Base-by-base conservation (phyloP, 2,113 vertebrate genomes). In the Takifugu bimaculatus region DNA sequence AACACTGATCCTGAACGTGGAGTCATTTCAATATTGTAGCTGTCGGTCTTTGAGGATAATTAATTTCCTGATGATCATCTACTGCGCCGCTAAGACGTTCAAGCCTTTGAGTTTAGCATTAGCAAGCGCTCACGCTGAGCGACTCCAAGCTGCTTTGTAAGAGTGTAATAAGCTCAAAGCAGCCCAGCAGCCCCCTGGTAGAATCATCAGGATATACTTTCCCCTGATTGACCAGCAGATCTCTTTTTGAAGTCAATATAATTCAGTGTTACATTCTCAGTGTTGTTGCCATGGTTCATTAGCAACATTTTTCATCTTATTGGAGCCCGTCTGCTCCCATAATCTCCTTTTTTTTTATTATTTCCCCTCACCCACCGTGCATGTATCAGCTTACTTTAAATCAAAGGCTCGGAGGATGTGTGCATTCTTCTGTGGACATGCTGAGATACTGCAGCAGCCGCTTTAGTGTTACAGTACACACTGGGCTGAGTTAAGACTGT, bases 71-170 rank as follows among this genome's bases (percentile, higher is more conserved):
- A 72, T 82, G 74, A 60, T 75, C 67, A 65, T 75, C 74, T 68
- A 10, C 66, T 72, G 71, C 43, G 64, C 62, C 60, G 60, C 65
- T 79, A 66, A 68, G 75, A 72, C 79, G 65, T 75, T 13, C 35
- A 70, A 69, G 54, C 67, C 68, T 82, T 75, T 80, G 77, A 81
- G 60, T 83, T 75, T 39, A 72, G 70, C 50, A 73, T 84, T 80
- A 78, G 81, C 83, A 80, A 83, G 76, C 4, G 0, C 32, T 74
- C 81, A 73, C 35, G 67, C 77, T 80, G 81, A 68, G 75, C 65
- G 70, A 71, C 58, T 81, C 57, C 63, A 44, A 60, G 68, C 63
- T 76, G 75, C 80, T 81, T 77, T 83, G 78, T 78, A 32, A 59
- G 64, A 70, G 67, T 65, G 74, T 39, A 77, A 51, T 82, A 80